Percentiles rank a stretch among this genome's conserved stretches.
Conservation (phyloP, 2,888 invertebrate species). For the Netelia inedita region DNA sequence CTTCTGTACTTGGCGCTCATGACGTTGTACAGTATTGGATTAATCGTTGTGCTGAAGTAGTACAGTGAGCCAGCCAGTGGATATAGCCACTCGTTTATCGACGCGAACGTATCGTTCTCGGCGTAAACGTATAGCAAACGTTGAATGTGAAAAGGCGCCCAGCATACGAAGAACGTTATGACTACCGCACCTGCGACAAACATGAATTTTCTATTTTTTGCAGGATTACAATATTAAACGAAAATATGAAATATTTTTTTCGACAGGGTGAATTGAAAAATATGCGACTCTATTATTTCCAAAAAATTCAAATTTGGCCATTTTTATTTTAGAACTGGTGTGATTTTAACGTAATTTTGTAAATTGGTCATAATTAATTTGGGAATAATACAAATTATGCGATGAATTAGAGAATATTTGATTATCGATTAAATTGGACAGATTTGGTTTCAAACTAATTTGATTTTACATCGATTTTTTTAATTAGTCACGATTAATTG, state of each 20-base stretch:
- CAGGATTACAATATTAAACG: not conserved
- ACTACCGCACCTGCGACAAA: conserved; percentile 93
- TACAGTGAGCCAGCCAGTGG: conserved; percentile 92
- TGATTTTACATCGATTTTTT: too few relatives aligned
- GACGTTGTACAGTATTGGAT: conserved; percentile 94
- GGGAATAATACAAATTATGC: not conserved
- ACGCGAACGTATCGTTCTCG: conserved; percentile 87
- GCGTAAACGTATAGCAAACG: conserved; percentile 93
- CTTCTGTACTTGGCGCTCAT: conserved; percentile 92
- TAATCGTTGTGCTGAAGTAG: conserved; percentile 89
- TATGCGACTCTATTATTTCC: not conserved
- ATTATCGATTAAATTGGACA: too few relatives aligned
- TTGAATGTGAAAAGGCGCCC: conserved; percentile 98
- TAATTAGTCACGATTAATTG: not conserved
- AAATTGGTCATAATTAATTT: not conserved
- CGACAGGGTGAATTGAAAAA: not conserved
- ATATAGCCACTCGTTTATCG: conserved; percentile 91
- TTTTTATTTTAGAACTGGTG: not conserved
- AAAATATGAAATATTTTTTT: not conserved
- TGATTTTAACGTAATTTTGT: not conserved
- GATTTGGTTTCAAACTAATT: too few relatives aligned
- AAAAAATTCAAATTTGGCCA: not conserved
- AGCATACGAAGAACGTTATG: conserved; percentile 96
- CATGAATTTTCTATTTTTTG: not conserved
- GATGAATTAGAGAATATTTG: too few relatives aligned